A percentile compares a stretch with the other conserved stretches of the same genome.
Evolutionary conservation across 2,113 vertebrate species (phyloP).

Genomic region (Nasalis larvatus): DNA sequence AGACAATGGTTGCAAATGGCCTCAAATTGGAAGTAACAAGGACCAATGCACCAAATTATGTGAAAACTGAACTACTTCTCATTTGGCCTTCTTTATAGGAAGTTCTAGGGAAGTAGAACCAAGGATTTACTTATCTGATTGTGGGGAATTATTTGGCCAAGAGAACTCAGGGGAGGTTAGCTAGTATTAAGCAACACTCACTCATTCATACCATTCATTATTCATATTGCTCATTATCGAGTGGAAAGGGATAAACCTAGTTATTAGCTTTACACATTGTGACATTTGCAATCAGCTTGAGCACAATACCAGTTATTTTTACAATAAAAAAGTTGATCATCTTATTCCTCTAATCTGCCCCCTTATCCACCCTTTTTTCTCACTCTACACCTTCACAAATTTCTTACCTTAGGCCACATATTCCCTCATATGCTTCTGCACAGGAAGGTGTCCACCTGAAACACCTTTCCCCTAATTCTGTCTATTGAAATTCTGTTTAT

Average conservation of each 20-base stretch:
- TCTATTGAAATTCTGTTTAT: neutral
- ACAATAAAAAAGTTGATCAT: neutral
- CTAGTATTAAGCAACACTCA: constrained; percentile 10
- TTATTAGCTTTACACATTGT: neutral
- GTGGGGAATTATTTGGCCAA: neutral
- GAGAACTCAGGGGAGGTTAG: constrained; percentile 22
- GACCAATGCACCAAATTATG: neutral
- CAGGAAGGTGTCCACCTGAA: neutral
- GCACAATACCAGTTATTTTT: neutral
- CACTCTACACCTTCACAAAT: neutral
- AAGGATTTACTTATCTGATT: constrained; percentile 36
- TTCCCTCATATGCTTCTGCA: neutral
- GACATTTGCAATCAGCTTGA: neutral
- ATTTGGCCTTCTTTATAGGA: neutral
- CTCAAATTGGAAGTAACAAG: constrained; percentile 35
- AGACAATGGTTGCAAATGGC: neutral
- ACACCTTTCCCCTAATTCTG: neutral
- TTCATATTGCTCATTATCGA: constrained; percentile 9
- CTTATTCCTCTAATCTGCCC: neutral
- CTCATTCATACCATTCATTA: constrained; percentile 9
- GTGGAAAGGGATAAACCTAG: neutral
- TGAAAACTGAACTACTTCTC: constrained; percentile 13
- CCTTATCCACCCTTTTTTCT: neutral
- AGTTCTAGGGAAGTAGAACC: neutral
- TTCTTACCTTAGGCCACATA: neutral